phyloP scores from a whole-genome alignment of 2,113 vertebrate genomes.

The Hyaena hyaena region DNA sequence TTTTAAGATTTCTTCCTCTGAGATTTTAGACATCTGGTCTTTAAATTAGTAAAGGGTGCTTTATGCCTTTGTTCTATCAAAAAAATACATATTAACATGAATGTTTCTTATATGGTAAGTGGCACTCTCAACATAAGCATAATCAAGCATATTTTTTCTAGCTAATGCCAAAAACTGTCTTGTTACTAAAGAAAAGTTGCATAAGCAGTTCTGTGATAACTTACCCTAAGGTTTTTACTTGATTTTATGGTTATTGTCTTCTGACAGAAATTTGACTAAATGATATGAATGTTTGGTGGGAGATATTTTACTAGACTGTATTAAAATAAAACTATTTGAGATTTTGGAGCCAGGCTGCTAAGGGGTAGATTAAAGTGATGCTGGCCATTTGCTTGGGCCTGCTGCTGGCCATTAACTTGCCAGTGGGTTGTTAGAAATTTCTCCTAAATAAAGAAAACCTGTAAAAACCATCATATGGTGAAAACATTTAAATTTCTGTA shows the following conservation, averaged over 20 bases:
- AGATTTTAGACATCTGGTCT: neutral
- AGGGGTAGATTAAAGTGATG: neutral
- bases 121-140: conserved; percentile 55
- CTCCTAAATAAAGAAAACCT: conserved; percentile 10
- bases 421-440: conserved; percentile 12
- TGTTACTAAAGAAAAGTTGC: conserved; percentile 35
- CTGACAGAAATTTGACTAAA: conserved; percentile 58
- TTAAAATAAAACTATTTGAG: conserved; percentile 39
- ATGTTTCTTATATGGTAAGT: conserved; percentile 4
- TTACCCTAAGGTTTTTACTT: neutral
- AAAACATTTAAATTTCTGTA: conserved; percentile 45
- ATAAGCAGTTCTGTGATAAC: neutral
- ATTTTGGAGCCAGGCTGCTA: neutral
- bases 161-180: conserved; percentile 49
- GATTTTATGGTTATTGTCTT: conserved; percentile 47
- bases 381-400: neutral
- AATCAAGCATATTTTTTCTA: conserved; percentile 48
- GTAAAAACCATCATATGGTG: neutral
- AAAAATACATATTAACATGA: conserved; percentile 5
- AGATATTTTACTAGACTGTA: conserved; percentile 6
- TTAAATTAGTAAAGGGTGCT: neutral
- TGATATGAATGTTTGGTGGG: conserved; percentile 50
- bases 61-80: neutral
- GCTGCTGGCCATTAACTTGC: neutral
- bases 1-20: neutral